Evolutionary conservation across 2,113 vertebrate genomes (phyloP).

Genomic region (Seriola quinqueradiata): DNA sequence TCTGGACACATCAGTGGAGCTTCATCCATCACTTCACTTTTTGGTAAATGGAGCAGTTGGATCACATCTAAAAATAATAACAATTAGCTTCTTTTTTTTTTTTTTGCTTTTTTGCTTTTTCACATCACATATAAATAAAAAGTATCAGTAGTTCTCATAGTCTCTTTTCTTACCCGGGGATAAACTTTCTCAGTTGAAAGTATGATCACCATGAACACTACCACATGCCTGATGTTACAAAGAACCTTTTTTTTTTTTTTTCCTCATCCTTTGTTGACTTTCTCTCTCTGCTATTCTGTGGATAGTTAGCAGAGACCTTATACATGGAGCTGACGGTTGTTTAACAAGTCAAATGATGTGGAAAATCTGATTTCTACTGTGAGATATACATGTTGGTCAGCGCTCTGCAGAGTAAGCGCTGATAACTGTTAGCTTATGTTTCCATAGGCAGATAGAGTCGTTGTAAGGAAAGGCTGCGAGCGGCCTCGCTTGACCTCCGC

Average conservation of each 20-base stretch:
- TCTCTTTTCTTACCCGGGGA: neutral
- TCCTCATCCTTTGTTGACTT: conserved; percentile 4
- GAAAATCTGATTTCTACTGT: conserved; percentile 46
- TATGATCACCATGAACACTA: conserved; percentile 5
- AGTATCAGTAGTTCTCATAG: neutral
- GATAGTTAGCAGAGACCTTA: conserved; percentile 4
- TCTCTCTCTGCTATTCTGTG: conserved; percentile 18
- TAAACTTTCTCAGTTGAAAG: neutral
- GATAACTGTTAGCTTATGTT: conserved; percentile 52
- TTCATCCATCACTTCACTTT: neutral
- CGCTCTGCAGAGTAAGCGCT: conserved; percentile 38
- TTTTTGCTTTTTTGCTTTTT: neutral
- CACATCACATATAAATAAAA: neutral
- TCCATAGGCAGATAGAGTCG: conserved; percentile 4
- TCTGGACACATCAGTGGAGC: neutral
- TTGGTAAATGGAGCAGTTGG: conserved; percentile 3
- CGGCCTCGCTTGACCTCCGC: conserved; percentile 48
- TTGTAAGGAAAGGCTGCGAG: conserved; percentile 27
- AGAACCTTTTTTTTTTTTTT: neutral
- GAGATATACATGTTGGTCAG: conserved; percentile 10
- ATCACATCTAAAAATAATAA: neutral
- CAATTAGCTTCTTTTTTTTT: neutral
- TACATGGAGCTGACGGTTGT: neutral
- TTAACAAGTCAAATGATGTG: conserved; percentile 48
- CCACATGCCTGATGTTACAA: conserved; percentile 5